These are phyloP conservation scores for Amitus sp. DNA, from an alignment of 2,888 invertebrate genomes.

Conservation along the genomic window DNA sequence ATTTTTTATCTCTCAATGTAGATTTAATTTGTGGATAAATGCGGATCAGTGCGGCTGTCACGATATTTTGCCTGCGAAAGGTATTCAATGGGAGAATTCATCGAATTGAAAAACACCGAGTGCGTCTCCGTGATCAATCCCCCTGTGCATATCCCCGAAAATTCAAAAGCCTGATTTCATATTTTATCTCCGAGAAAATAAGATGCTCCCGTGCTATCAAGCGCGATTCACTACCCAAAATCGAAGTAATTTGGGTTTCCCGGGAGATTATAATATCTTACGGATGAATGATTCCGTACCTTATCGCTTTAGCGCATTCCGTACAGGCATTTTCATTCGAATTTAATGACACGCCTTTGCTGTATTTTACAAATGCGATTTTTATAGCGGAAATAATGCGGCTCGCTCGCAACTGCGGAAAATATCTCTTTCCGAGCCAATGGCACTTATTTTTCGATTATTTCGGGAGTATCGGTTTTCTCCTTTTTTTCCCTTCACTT, in stretches of 20 bases:
- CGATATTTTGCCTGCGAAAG: slow-evolving; percentile 8
- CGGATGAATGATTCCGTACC: background rate
- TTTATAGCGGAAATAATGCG: background rate
- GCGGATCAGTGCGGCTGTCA: no score
- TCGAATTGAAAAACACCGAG: slow-evolving; percentile 13
- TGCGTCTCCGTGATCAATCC: slow-evolving; percentile 9
- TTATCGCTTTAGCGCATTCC: slow-evolving; percentile 1
- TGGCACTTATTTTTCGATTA: no score
- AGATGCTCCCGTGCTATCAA: slow-evolving; percentile 4
- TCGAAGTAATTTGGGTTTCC: slow-evolving; percentile 7
- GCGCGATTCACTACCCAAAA: slow-evolving; percentile 3
- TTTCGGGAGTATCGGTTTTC: no score
- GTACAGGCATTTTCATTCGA: background rate
- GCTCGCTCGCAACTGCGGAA: no score
- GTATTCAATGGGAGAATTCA: slow-evolving; percentile 11
- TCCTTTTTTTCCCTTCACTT: no score
- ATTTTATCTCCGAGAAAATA: slow-evolving; percentile 11
- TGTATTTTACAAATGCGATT: background rate
- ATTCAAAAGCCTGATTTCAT: slow-evolving; percentile 15
- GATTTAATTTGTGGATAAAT: no score
- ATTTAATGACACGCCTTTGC: background rate
- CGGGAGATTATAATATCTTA: slow-evolving; percentile 3
- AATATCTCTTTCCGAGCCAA: no score
- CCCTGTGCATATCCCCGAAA: slow-evolving; percentile 12
- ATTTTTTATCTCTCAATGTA: no score